Evolutionary conservation across 2,113 vertebrate species (phyloP).

Genomic region (Tychaedon coryphoeus): DNA sequence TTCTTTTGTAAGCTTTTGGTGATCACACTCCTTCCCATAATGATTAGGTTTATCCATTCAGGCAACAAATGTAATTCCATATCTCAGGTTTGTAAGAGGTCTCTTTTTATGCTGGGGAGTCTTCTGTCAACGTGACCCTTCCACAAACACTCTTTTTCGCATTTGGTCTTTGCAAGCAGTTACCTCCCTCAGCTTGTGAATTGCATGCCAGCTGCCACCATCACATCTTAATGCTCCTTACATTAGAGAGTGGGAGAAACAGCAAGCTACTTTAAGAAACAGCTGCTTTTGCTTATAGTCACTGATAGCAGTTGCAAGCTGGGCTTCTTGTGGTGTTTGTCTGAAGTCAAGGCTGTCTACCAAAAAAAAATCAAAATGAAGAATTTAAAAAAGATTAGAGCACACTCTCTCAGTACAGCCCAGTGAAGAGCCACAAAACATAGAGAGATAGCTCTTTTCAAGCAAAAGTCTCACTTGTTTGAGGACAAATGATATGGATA

Average conservation of each 20-base stretch:
- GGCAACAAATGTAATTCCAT: not conserved
- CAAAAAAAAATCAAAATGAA: not conserved
- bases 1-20: not conserved
- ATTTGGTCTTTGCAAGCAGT: not conserved
- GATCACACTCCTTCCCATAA: not conserved
- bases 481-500: not conserved
- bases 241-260: not conserved
- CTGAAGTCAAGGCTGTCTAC: not conserved
- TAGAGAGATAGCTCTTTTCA: not conserved
- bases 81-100: not conserved
- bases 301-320: not conserved
- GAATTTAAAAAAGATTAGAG: rapidly evolving
- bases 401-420: not conserved
- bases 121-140: not conserved
- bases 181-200: not conserved
- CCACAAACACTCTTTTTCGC: not conserved
- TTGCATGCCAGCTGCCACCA: not conserved
- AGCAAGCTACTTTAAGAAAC: not conserved
- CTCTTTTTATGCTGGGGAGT: not conserved
- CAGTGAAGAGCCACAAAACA: not conserved
- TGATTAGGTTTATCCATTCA: not conserved
- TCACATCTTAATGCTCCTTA: not conserved
- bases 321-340: not conserved
- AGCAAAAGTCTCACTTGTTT: not conserved
- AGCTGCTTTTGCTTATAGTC: not conserved